Conservation (phyloP, 2,797 vertebrate genomes). For the Characodon lateralis region DNA sequence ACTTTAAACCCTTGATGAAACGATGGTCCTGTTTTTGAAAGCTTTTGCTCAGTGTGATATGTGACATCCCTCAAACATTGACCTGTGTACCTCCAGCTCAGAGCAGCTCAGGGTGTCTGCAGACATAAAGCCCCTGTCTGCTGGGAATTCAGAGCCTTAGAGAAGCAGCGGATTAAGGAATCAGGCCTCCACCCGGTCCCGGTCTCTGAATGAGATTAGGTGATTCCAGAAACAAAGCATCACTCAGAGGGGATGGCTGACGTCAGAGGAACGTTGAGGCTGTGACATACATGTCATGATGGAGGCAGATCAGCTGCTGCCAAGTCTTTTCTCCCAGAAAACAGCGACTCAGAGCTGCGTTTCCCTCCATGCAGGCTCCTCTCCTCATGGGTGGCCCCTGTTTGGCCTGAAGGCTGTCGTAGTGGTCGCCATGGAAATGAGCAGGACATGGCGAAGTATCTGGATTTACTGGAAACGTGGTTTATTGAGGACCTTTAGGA, state of each 20-base stretch:
- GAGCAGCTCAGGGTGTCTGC: conserved; percentile 8
- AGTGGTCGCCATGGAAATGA: conserved; percentile 77
- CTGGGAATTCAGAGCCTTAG: conserved; percentile 55
- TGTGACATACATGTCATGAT: conserved; percentile 28
- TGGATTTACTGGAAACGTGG: conserved; percentile 81
- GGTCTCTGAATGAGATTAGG: conserved; percentile 65
- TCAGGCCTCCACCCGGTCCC: conserved; percentile 35
- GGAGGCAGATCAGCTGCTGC: conserved; percentile 13
- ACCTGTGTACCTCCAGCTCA: too few relatives aligned
- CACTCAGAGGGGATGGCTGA: conserved; percentile 56
- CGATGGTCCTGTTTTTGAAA: too few relatives aligned
- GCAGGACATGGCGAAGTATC: conserved; percentile 75
- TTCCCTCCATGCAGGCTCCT: conserved; percentile 47
- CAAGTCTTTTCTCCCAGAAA: conserved; percentile 27
- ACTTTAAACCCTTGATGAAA: too few relatives aligned
- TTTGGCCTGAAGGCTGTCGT: conserved; percentile 52
- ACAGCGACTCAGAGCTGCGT: conserved; percentile 15
- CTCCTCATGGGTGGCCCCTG: conserved; percentile 72
- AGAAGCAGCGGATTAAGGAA: conserved; percentile 65
- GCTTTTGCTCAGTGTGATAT: too few relatives aligned
- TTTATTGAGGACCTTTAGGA: conserved; percentile 83
- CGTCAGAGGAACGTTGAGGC: conserved; percentile 45
- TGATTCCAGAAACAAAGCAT: conserved; percentile 68
- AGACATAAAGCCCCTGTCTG: conserved; percentile 44
- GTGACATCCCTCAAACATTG: too few relatives aligned